Conservation (phyloP, 2,113 vertebrate species). For the Corydoras maculifer region DNA sequence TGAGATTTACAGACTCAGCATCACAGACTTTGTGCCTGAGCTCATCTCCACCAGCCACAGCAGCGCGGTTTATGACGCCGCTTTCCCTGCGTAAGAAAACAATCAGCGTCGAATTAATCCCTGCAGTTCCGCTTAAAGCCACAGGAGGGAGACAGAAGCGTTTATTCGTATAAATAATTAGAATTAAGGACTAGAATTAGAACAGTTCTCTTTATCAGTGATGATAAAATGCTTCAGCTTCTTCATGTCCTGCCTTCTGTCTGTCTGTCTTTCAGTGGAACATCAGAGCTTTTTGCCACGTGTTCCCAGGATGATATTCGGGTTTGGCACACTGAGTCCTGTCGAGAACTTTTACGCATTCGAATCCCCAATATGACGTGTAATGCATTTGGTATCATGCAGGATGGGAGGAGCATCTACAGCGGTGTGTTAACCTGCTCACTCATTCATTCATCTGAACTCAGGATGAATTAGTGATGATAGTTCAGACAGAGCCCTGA, state of each 20-base stretch:
- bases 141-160: constrained; percentile 47
- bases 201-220: too few species aligned
- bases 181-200: too few species aligned
- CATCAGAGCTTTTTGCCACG: constrained; percentile 79
- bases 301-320: constrained; percentile 81
- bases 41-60: constrained; percentile 73
- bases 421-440: constrained; percentile 65
- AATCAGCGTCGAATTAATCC: not conserved
- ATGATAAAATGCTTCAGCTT: too few species aligned
- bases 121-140: constrained; percentile 8
- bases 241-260: not conserved
- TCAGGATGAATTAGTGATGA: not conserved
- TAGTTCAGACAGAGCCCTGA: too few species aligned
- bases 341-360: constrained; percentile 77
- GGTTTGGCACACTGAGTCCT: constrained; percentile 73
- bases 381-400: constrained; percentile 71
- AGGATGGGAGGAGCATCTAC: constrained; percentile 79
- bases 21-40: constrained; percentile 71
- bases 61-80: constrained; percentile 64
- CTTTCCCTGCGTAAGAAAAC: constrained; percentile 74
- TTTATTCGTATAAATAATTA: too few species aligned
- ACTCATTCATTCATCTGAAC: not conserved
- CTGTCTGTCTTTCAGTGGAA: constrained; percentile 58
- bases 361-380: constrained; percentile 76
- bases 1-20: constrained; percentile 70